Evolutionary conservation across 2,888 invertebrate genomes (phyloP).

Genomic region (Cotesia congregata): DNA sequence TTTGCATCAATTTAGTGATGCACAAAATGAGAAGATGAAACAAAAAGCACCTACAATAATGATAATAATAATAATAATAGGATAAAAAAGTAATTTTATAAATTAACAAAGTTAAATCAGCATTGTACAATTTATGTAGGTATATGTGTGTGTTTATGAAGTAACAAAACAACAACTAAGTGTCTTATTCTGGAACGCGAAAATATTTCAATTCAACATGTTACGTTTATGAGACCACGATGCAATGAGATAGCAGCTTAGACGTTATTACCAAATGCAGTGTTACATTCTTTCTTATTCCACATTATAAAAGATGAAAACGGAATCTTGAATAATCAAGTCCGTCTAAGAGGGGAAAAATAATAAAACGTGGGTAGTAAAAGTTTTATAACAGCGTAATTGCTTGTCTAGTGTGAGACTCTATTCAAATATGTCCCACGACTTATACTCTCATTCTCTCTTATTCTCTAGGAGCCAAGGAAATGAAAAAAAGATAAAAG

Average conservation of each 20-base stretch:
- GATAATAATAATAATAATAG: background rate
- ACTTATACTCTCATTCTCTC: constrained; percentile 6
- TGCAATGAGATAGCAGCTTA: constrained; percentile 28
- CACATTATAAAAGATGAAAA: background rate
- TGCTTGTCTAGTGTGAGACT: constrained; percentile 30
- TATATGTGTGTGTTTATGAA: constrained; percentile 11
- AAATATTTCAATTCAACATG: constrained; percentile 29
- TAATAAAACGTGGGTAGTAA: constrained; percentile 17
- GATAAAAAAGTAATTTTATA: background rate
- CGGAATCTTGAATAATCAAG: background rate
- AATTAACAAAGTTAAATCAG: constrained; percentile 1
- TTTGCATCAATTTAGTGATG: constrained; percentile 1
- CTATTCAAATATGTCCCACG: constrained; percentile 16
- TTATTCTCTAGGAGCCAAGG: constrained; percentile 8
- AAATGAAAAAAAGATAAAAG: constrained; percentile 2
- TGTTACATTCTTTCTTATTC: background rate
- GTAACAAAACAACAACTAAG: constrained; percentile 26
- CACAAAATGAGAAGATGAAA: background rate
- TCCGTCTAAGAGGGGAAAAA: background rate
- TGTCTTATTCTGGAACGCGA: constrained; percentile 1
- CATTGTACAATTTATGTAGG: background rate
- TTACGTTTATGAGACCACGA: constrained; percentile 35
- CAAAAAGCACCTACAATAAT: background rate
- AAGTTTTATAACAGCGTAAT: constrained; percentile 30
- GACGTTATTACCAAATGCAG: background rate